Evolutionary conservation across 37 sponge, comb jelly and placozoan genomes (phyloP).

Genomic region (Spongia lamella): DNA sequence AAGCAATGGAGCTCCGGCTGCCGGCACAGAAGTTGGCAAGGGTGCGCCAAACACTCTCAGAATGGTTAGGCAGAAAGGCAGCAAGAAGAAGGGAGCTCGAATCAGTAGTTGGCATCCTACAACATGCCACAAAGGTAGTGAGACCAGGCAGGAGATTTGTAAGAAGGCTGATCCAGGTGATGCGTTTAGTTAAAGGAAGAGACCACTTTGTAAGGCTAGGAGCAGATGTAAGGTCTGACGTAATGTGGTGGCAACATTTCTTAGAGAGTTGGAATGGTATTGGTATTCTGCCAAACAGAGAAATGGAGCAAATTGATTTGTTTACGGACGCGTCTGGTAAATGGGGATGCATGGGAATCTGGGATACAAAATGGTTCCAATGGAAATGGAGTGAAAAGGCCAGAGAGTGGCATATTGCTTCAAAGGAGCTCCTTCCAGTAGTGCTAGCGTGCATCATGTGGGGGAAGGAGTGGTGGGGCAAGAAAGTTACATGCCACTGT

Average conservation of each 20-base stretch:
- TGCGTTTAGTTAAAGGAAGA: background rate
- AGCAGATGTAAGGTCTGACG: background rate
- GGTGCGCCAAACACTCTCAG: background rate
- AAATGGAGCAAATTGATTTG: background rate
- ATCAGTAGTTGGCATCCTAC: slow-evolving; percentile 21
- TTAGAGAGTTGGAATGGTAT: slow-evolving; percentile 1
- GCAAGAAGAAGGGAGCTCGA: slow-evolving; percentile 15
- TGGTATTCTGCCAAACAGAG: background rate
- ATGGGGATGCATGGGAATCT: slow-evolving; percentile 4
- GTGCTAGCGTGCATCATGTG: background rate
- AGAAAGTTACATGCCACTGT: no score
- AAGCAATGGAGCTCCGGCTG: no score
- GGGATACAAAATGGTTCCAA: no score
- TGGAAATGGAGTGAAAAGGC: no score
- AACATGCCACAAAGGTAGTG: slow-evolving; percentile 10
- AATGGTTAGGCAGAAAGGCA: background rate
- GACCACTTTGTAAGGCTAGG: slow-evolving; percentile 11
- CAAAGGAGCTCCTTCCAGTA: slow-evolving; percentile 5
- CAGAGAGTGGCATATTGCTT: background rate
- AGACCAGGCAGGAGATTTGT: slow-evolving; percentile 12
- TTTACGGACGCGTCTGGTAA: slow-evolving; percentile 2
- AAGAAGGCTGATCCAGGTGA: slow-evolving; percentile 10
- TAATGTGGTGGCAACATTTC: slow-evolving; percentile 8
- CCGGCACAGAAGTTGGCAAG: background rate
- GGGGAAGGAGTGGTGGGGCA: background rate